Evolutionary conservation across 2,113 vertebrate genomes (phyloP), one percentile per base, ranked within the genome.

Genomic region (Cygnus buccinator): DNA sequence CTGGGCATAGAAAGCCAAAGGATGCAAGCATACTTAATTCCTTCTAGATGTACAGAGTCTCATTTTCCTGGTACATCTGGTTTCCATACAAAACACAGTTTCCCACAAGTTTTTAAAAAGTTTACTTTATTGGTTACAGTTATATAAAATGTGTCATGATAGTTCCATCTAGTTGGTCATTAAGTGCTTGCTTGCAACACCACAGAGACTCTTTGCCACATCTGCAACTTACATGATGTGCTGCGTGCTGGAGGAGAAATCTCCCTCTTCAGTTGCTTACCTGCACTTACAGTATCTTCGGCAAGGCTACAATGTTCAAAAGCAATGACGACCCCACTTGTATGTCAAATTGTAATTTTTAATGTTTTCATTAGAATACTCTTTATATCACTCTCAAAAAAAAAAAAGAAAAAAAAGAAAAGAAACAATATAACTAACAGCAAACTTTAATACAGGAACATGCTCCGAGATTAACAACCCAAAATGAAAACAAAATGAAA

Each of bases 281-380:
- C 96, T 97, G 74, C 77, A 93, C 35, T 68, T 25, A 66, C 87
- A 92, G 89, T 11, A 62, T 93, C 93, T 95, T 75, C 96, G 97
- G 88, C 54, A 66, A 96, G 82, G 96, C 97, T 86, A 88, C 73
- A 90, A 25, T 1, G 39, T 95, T 97, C 95, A 95, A 96, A 98
- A 98, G 97, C 97, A 98, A 98, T 2, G 97, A 98, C 97, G 96
- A 97, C 94, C 96, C 91, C 96, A 92, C 84, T 97, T 94, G 93
- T 96, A 98, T 55, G 95, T 97, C 98, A 99, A 98, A 98, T 94
- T 96, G 98, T 97, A 97, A 98, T 97, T 97, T 98, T 99, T 98
- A 98, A 99, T 98, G 97, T 98, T 98, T 98, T 97, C 98, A 98
- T 98, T 98, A 98, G 98, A 98, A 98, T 98, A 98, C 97, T 97